Evolutionary conservation across 2,888 invertebrate genomes (phyloP).

Genomic region (Parthenolecanium corni): DNA sequence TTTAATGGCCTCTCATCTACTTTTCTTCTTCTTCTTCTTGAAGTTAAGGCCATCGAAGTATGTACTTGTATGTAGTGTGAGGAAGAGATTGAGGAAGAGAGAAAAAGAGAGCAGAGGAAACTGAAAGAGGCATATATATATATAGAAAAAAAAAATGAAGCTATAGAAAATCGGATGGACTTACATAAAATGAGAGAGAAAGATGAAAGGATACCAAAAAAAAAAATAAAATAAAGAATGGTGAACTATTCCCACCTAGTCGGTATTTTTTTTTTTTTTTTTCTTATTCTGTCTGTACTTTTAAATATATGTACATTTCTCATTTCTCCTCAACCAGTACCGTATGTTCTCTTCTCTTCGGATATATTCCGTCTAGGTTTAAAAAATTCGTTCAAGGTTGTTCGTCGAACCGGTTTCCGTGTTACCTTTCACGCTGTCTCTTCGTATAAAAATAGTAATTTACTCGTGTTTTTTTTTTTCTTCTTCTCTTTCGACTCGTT

Average conservation of each 20-base stretch:
- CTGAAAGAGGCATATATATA: background rate
- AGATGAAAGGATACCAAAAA: no score
- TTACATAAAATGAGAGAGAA: background rate
- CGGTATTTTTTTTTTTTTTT: background rate
- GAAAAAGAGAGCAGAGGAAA: background rate
- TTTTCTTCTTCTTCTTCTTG: no score
- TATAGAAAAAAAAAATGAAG: background rate
- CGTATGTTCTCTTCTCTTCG: no score
- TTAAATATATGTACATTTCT: no score
- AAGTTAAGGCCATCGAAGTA: no score
- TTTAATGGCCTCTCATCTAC: no score
- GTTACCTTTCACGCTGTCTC: background rate
- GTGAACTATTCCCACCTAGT: background rate
- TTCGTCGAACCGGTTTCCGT: constrained; percentile 23
- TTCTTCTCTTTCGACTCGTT: background rate
- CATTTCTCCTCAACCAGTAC: no score
- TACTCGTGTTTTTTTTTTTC: background rate
- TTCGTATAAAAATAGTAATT: no score
- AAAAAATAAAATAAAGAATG: no score
- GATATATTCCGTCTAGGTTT: background rate
- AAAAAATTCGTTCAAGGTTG: constrained; percentile 14
- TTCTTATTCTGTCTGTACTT: background rate
- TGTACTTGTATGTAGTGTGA: background rate
- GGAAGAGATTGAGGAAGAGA: background rate
- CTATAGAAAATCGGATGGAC: background rate